Evolutionary conservation across 2,797 vertebrate species (phyloP).

Genomic region (Mallotus villosus): DNA sequence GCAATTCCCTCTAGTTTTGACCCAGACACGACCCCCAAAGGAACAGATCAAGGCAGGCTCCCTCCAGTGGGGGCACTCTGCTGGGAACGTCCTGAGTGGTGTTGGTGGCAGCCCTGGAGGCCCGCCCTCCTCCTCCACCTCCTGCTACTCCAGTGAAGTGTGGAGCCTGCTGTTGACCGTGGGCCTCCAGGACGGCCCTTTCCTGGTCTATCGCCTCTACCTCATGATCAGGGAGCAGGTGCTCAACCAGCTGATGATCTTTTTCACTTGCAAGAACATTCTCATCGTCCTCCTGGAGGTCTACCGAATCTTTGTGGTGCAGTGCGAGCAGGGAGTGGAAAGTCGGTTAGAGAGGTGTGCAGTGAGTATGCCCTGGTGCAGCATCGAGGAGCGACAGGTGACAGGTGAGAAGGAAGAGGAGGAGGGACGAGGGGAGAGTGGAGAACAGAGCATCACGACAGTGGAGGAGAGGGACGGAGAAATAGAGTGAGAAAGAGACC

Average conservation of each 20-base stretch:
- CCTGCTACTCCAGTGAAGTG: conserved; percentile 72
- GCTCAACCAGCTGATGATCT: conserved; percentile 78
- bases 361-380: conserved; percentile 21
- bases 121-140: background rate
- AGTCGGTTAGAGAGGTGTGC: conserved; percentile 20
- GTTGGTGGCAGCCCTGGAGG: background rate
- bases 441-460: conserved; percentile 45
- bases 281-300: conserved; percentile 75
- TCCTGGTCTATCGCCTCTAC: conserved; percentile 76
- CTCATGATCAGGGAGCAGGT: conserved; percentile 71
- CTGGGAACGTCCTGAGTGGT: too few species aligned
- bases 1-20: conserved; percentile 79
- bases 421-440: conserved; percentile 19
- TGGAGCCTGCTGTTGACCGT: conserved; percentile 76
- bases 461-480: conserved; percentile 15
- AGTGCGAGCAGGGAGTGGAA: conserved; percentile 51
- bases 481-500: conserved; percentile 35
- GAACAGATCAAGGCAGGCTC: conserved; percentile 7
- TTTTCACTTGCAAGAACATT: conserved; percentile 82
- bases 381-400: conserved; percentile 13
- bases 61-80: background rate
- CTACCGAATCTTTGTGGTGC: conserved; percentile 74
- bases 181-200: conserved; percentile 76
- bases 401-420: conserved; percentile 1
- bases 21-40: conserved; percentile 63